Evolutionary conservation across 2,113 vertebrate species (phyloP).

Genomic region (Donacobius atricapilla): DNA sequence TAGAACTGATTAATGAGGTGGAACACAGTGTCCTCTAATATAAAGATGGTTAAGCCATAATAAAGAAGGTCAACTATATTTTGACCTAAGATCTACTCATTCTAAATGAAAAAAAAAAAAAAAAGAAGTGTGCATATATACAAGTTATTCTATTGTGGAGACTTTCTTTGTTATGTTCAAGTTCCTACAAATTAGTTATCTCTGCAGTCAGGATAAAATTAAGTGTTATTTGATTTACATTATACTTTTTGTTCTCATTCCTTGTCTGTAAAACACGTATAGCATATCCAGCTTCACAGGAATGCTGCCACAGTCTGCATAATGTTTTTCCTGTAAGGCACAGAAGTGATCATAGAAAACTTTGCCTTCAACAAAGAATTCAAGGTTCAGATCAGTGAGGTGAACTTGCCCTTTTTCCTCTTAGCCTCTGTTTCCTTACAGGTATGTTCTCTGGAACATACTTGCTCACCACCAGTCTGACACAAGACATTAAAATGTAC

Average conservation of each 20-base stretch:
- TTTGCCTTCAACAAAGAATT: neutral
- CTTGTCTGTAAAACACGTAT: neutral
- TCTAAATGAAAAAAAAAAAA: neutral
- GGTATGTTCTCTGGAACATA: neutral
- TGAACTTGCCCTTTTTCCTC: neutral
- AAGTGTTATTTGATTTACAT: neutral
- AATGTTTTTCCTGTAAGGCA: neutral
- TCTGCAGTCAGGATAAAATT: neutral
- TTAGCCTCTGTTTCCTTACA: neutral
- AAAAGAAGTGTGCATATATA: neutral
- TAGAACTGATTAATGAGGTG: neutral
- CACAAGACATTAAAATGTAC: neutral
- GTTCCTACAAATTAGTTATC: neutral
- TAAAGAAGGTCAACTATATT: neutral
- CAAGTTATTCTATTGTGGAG: neutral
- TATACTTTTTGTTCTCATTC: neutral
- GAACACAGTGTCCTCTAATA: neutral
- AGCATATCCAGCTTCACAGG: neutral
- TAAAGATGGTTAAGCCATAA: neutral
- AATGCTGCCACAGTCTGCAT: neutral
- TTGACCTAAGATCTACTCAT: neutral
- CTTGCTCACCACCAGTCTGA: neutral
- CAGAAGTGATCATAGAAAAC: neutral
- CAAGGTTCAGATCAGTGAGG: neutral
- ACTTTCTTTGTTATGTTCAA: neutral